Base-by-base conservation (phyloP, 2,113 vertebrate genomes). In the Aphelocoma coerulescens region DNA sequence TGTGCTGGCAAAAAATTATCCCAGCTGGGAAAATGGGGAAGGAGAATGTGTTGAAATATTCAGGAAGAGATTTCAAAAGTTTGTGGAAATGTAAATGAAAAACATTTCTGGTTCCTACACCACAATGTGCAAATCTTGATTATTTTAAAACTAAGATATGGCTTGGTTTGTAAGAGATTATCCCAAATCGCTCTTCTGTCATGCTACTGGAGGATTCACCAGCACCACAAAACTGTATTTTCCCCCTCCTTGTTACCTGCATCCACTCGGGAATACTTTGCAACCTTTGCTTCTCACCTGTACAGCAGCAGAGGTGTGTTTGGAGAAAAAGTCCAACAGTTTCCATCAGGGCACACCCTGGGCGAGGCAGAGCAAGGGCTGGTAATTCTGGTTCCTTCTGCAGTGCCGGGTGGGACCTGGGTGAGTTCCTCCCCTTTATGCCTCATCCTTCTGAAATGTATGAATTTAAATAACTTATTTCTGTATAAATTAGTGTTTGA, bases 1-100 rank as follows among this genome's bases (percentile, higher is more conserved):
- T 94, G 88, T 88, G 48, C 93, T 51, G 89, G 82, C 91, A 97
- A 96, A 96, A 96, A 87, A 90, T 43, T 71, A 95, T 97, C 95
- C 94, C 87, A 96, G 93, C 96, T 91, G 96, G 96, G 97, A 82
- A 94, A 69, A 89, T 1, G 23, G 79, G 21, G 85, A 80, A 83
- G 85, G 80, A 57, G 91, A 96, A 93, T 11, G 73, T 27, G 68
- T 89, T 88, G 69, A 93, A 92, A 87, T 82, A 88, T 79, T 95
- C 26, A 33, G 82, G 68, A 94, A 94, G 85, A 79, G 71, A 73
- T 80, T 78, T 80, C 32, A 71, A 94, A 94, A 94, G 80, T 97
- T 91, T 80, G 61, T 76, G 84, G 85, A 68, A 85, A 82, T 41
- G 22, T 5, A 69, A 79, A 44, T 54, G 43, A 74, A 88, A 93